phyloP scores from a whole-genome alignment of 1,140 invertebrate species.

The Babylonia areolata region DNA sequence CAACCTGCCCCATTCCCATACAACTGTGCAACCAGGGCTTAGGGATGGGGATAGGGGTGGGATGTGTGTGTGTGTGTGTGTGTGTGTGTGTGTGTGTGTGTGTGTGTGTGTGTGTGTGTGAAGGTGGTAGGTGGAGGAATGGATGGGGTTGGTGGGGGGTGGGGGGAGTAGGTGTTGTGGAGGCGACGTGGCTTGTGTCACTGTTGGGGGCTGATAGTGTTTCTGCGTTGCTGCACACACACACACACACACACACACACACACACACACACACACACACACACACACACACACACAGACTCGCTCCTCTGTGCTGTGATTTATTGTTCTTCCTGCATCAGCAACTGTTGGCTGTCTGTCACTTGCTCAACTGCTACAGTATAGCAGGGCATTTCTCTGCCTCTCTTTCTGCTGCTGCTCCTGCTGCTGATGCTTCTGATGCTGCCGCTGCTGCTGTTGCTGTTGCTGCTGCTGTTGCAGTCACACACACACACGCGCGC shows the following conservation, averaged over 20 bases:
- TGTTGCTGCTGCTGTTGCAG: neutral
- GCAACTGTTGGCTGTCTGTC: too few species aligned
- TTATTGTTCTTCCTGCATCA: too few species aligned
- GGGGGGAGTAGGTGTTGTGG: too few species aligned
- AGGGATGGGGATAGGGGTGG: too few species aligned
- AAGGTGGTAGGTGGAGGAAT: too few species aligned
- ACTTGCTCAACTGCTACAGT: neutral
- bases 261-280: conserved; percentile 5
- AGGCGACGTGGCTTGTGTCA: neutral
- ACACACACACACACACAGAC: neutral
- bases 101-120: neutral
- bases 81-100: conserved; percentile 5
- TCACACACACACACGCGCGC: neutral
- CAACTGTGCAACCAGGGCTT: too few species aligned
- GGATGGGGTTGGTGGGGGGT: too few species aligned
- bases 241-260: neutral
- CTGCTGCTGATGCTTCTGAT: too few species aligned
- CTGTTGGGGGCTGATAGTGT: too few species aligned
- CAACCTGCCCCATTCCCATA: too few species aligned
- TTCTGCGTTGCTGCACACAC: neutral
- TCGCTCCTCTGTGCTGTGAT: neutral
- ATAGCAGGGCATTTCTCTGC: neutral
- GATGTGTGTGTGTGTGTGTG: conserved; percentile 1
- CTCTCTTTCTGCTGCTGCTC: neutral
- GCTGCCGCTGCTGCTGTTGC: too few species aligned